A percentile compares a stretch with the other conserved stretches of the same genome.
phyloP scores from a whole-genome alignment of 2,797 vertebrate species.

The Sternotherus odoratus region DNA sequence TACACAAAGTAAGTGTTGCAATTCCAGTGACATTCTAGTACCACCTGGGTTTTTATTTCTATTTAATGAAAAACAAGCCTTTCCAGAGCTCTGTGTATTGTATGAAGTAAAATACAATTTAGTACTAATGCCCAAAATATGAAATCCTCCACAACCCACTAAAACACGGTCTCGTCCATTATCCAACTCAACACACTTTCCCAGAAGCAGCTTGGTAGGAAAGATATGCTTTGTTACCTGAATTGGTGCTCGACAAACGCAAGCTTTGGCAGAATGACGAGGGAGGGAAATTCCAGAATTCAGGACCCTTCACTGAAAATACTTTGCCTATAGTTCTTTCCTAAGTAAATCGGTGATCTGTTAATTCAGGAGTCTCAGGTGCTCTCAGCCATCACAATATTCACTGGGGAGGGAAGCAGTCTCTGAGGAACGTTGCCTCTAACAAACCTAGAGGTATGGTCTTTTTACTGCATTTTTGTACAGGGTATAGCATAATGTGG shows the following conservation, averaged over 20 bases:
- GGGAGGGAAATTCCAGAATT: slow-evolving; percentile 41
- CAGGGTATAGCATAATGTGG: background rate
- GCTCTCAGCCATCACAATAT: background rate
- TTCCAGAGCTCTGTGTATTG: background rate
- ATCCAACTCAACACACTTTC: background rate
- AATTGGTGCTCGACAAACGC: slow-evolving; percentile 40
- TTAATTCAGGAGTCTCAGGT: background rate
- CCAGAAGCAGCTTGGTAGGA: background rate
- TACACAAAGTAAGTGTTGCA: background rate
- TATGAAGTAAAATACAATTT: background rate
- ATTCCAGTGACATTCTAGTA: background rate
- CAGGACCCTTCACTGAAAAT: slow-evolving; percentile 39
- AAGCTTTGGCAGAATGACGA: slow-evolving; percentile 8
- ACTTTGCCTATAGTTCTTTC: background rate
- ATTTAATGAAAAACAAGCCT: background rate
- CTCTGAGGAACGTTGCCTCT: background rate
- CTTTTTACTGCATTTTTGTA: background rate
- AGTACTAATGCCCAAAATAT: background rate
- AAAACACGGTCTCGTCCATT: background rate
- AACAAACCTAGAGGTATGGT: background rate
- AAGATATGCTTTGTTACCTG: slow-evolving; percentile 13
- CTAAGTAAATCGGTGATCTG: slow-evolving; percentile 21
- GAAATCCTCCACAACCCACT: background rate
- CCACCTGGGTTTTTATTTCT: background rate
- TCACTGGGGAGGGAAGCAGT: background rate